Conservation (phyloP, 2,797 vertebrate genomes). For the Eospalax fontanierii region DNA sequence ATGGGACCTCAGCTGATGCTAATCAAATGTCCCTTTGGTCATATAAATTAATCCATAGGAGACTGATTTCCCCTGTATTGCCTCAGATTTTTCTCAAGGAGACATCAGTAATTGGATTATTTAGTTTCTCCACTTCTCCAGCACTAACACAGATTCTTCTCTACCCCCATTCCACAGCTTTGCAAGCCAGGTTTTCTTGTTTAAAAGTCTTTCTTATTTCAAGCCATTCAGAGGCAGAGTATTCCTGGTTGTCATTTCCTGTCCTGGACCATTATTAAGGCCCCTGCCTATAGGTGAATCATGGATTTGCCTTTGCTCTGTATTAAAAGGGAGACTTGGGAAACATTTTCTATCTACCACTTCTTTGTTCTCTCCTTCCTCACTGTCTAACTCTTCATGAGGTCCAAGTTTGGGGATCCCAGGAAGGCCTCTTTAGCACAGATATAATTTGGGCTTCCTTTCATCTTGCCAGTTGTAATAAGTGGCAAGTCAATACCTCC, state of each 20-base stretch:
- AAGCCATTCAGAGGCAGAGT: background rate
- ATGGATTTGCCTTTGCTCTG: background rate
- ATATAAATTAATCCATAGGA: no score
- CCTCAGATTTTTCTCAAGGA: background rate
- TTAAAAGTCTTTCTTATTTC: slow-evolving; percentile 4
- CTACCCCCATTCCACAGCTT: background rate
- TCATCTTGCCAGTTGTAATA: background rate
- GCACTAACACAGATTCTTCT: background rate
- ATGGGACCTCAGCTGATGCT: background rate
- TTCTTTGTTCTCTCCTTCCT: background rate
- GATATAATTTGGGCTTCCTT: background rate
- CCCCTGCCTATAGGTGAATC: background rate
- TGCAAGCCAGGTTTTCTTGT: background rate
- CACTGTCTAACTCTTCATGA: background rate
- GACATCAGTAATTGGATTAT: background rate
- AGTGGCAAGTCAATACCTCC: slow-evolving; percentile 21
- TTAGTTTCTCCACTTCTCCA: background rate
- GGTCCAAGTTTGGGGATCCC: background rate
- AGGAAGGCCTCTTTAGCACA: background rate
- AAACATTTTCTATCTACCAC: no score
- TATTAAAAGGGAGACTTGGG: background rate
- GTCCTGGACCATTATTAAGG: slow-evolving; percentile 24
- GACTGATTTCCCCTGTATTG: background rate
- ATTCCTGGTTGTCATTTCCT: slow-evolving; percentile 11
- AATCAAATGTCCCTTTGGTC: background rate